Evolutionary conservation across 23 tunicate genomes (phyloP).

Genomic region (Styela plicata): DNA sequence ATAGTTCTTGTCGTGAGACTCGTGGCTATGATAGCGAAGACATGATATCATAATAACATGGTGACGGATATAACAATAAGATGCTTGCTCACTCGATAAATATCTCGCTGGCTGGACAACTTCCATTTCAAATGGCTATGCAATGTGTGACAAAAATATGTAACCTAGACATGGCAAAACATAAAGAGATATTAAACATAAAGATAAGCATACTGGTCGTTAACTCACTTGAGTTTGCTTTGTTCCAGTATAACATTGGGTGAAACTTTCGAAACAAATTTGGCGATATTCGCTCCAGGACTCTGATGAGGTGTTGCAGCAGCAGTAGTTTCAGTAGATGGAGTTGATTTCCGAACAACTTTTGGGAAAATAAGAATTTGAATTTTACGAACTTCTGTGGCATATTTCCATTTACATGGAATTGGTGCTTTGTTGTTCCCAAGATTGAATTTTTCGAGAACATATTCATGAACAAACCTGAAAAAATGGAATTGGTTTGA

Average conservation of each 20-base stretch:
- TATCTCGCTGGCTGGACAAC: too few species aligned
- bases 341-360: neutral
- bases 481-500: too few species aligned
- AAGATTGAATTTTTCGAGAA: conserved; percentile 47
- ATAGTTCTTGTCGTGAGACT: too few species aligned
- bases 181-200: too few species aligned
- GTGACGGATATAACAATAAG: too few species aligned
- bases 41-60: too few species aligned
- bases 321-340: neutral
- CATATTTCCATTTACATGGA: conserved; percentile 71
- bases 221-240: conserved; percentile 40
- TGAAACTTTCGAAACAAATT: conserved; percentile 67
- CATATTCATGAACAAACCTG: conserved; percentile 72
- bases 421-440: conserved; percentile 42
- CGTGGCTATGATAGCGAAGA: too few species aligned
- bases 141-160: too few species aligned
- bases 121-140: too few species aligned
- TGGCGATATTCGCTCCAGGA: conserved; percentile 36
- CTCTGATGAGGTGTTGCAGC: neutral
- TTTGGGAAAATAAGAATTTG: conserved; percentile 22
- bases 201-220: neutral
- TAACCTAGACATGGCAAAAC: too few species aligned
- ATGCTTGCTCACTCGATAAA: too few species aligned
- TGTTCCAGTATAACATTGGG: conserved; percentile 53
- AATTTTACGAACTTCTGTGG: conserved; percentile 52